Evolutionary conservation across 2,888 invertebrate species (phyloP), one percentile per base, ranked within the genome.

Genomic region (Leptarthrus brevirostris): DNA sequence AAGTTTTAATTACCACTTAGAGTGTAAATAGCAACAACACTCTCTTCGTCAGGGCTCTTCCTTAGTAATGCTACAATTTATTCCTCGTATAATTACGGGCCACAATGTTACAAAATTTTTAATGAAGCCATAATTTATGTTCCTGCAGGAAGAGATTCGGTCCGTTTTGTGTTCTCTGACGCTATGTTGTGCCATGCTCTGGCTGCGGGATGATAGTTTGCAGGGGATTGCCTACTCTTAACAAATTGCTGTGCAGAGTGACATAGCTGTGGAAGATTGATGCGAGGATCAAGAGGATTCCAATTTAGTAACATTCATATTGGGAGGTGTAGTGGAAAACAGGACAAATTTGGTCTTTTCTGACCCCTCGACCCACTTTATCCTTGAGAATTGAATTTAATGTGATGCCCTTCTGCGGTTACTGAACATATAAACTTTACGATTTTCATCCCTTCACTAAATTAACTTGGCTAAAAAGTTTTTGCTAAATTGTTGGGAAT

Each of bases 41-140:
- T 54, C 69, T 26, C 44, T 14, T 26, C 52, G 18, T 18, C 5
- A 18, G 54, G 14, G 5, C 69, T 64, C 47, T 24, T 14, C 34
- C 34, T 14, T 20, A 52, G 66, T 56, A 73, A 66, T 53, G 71
- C 49, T 64, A 73, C 74, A 76, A 75, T 77, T 77, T 77, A 77
- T 76, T 77, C 75, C 76, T 64, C 66, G 44, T 73, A 74, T 75
- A 77, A 76, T 77, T 76, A 74, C 76, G 61, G 64, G 74, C 77
- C 77, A 76, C 76, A 76, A 76, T 77, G 77, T 75, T 74, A 75
- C 76, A 76, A 76, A 74, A 75, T 77, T 77, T 77, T 77, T 77
- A 77, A 77, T 77, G 77, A 77, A 76, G 77, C 74, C 73, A 76
- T 75, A 76, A 77, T 77, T 77, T 77, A 77, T 76, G 74, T 61